Conservation (phyloP, 2,113 vertebrate genomes). For the Podarcis cretensis region DNA sequence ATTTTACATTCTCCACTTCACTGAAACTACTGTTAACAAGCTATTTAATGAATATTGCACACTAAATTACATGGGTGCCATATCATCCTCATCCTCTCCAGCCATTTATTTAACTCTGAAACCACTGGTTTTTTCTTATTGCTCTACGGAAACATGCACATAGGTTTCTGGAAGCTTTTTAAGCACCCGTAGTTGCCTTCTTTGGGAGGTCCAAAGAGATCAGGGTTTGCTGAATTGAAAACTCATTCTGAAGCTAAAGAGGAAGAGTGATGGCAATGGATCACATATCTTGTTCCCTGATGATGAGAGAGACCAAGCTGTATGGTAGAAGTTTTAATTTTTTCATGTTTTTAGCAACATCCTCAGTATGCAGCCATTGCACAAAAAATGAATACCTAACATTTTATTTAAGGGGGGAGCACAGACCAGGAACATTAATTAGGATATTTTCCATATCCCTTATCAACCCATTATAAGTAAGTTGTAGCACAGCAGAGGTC, state of each 20-base stretch:
- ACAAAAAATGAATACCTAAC: background rate
- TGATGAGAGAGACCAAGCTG: background rate
- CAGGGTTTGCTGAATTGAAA: background rate
- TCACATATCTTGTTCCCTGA: background rate
- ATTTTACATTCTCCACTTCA: conserved; percentile 7
- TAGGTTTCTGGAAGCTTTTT: background rate
- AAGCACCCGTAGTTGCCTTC: background rate
- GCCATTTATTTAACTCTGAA: background rate
- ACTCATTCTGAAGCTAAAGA: background rate
- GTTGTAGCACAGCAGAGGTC: background rate
- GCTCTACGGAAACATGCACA: background rate
- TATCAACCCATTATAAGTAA: conserved; percentile 9
- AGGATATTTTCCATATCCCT: background rate
- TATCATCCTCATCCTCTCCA: background rate
- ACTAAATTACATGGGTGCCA: background rate
- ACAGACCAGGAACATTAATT: conserved; percentile 19
- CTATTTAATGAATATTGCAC: background rate
- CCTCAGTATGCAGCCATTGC: background rate
- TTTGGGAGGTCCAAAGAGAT: background rate
- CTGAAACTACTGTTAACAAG: background rate
- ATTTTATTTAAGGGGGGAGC: conserved; percentile 2
- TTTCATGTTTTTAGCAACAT: background rate
- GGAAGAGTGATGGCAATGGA: rapidly evolving
- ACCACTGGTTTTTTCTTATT: background rate
- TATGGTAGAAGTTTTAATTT: background rate